Evolutionary conservation across 2,888 invertebrate genomes (phyloP).

Genomic region (Cataglyphis albicans): DNA sequence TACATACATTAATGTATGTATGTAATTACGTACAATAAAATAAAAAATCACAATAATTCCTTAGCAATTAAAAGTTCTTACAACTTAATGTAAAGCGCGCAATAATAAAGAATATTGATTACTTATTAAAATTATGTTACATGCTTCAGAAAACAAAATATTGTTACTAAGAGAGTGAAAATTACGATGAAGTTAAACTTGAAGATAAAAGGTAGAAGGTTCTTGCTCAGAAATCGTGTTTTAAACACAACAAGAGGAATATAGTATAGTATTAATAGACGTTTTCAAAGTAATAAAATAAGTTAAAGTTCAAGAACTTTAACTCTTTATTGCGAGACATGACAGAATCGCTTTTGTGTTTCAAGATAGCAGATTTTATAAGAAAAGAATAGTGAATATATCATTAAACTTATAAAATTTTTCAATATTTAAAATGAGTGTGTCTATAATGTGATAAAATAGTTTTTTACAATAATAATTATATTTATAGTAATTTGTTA

Average conservation of each 20-base stretch:
- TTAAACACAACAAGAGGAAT: neutral
- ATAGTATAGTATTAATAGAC: constrained; percentile 28
- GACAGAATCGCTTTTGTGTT: neutral
- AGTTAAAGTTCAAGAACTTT: neutral
- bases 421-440: neutral
- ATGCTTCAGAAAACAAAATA: neutral
- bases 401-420: neutral
- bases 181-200: constrained; percentile 5
- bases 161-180: neutral
- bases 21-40: neutral
- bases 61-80: neutral
- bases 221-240: neutral
- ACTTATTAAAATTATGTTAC: neutral
- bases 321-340: neutral
- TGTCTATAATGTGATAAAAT: neutral
- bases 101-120: constrained; percentile 5
- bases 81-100: neutral
- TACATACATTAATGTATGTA: neutral
- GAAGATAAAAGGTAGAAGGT: constrained; percentile 1
- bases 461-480: neutral
- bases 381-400: neutral
- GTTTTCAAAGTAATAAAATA: constrained; percentile 6
- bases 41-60: neutral
- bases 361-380: neutral
- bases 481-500: neutral